phyloP scores from a whole-genome alignment of 2,888 invertebrate genomes.

The Schrankia costaestrigalis region DNA sequence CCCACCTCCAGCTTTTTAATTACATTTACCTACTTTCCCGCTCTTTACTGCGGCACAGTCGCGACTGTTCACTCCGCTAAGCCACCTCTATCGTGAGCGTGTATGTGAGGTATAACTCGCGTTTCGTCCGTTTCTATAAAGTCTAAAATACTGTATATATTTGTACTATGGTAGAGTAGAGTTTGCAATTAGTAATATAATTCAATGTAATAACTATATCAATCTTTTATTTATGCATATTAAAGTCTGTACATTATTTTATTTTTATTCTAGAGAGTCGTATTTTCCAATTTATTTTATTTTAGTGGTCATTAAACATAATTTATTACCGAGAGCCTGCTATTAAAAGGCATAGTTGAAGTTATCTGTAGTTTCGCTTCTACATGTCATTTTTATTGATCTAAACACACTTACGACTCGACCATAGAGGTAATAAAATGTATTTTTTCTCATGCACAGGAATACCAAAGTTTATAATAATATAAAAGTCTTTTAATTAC shows the following conservation, averaged over 20 bases:
- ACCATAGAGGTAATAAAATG: slow-evolving; percentile 20
- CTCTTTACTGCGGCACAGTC: too few relatives aligned
- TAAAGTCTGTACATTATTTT: slow-evolving; percentile 27
- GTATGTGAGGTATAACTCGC: too few relatives aligned
- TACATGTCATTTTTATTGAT: slow-evolving; percentile 51
- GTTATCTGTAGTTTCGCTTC: slow-evolving; percentile 39
- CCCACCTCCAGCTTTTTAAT: too few relatives aligned
- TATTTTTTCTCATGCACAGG: slow-evolving; percentile 14
- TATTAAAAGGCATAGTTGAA: slow-evolving; percentile 47
- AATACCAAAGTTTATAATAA: slow-evolving; percentile 6
- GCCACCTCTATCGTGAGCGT: too few relatives aligned
- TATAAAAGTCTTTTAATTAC: slow-evolving; percentile 11
- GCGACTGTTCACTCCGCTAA: too few relatives aligned
- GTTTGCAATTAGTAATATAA: too few relatives aligned
- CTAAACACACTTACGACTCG: slow-evolving; percentile 30
- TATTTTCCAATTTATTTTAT: slow-evolving; percentile 53
- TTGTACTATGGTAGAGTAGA: too few relatives aligned
- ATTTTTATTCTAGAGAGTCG: slow-evolving; percentile 37
- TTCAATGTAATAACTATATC: too few relatives aligned
- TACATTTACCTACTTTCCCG: too few relatives aligned
- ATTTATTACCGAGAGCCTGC: slow-evolving; percentile 46
- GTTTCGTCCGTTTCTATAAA: too few relatives aligned
- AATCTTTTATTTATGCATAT: too few relatives aligned
- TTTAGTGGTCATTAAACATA: slow-evolving; percentile 55
- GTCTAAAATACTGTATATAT: too few relatives aligned